Base-by-base conservation (phyloP, 2,888 invertebrate species). In the Cantharis rustica region DNA sequence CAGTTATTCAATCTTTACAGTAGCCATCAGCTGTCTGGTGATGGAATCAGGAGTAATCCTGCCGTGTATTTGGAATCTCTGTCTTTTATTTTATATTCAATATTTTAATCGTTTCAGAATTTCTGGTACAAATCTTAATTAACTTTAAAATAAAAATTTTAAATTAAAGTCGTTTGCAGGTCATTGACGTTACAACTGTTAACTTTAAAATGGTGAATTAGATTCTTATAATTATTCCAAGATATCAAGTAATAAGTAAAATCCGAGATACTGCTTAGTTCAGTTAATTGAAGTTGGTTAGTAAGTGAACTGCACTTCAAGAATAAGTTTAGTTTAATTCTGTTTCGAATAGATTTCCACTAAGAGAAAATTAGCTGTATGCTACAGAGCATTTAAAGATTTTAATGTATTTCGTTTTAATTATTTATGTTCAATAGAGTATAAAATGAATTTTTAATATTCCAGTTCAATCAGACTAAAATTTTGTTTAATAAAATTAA, bases 261-360 rank as follows among this genome's bases (percentile, higher is more conserved):
- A 66, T 20, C 64, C 11, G 23, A 20, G 64, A 66, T 20, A 63
- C 16, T 66, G 64, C 23, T 23, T 17, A n/a, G 17, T 66, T 66
- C 23, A 66, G 20, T 66, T 66, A 66, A 66, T 66, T 66, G 64
- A 66, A 16, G 64, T 16, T n/a, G 64, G 17, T 16, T 16, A 63
- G 64, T 20, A 66, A 66, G 64, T 66, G 64, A 66, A 66, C 23
- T 66, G 64, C 23, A 66, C 64, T 66, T 66, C n/a, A 20, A 66
- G 64, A n/a, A 66, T 66, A 66, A 66, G 64, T 66, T 66, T 13
- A 66, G 64, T 66, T 66, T 66, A 66, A 66, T 66, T 66, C n/a
- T 20, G 64, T 66, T 66, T 66, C 23, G 64, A 66, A 66, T 66
- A 66, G 64, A 66, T 66, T 66, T 66, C 23, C 64, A 20, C 64